Conservation (phyloP, 2,797 vertebrate species). For the Hyperoplus lanceolatus region DNA sequence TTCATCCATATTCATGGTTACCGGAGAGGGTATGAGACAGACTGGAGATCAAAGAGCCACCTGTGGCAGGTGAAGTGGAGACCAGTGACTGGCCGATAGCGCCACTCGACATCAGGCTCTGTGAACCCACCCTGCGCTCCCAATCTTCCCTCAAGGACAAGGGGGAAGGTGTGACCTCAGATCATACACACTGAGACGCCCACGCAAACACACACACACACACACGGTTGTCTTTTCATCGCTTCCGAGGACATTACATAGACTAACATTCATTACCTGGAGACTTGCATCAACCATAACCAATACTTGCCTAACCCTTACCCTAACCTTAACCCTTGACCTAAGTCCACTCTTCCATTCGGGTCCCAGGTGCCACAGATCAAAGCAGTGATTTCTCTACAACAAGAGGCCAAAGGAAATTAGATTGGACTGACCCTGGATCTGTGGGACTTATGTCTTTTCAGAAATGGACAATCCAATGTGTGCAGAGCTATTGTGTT, state of each 20-base stretch:
- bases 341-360: constrained; percentile 50
- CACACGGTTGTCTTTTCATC: constrained; percentile 23
- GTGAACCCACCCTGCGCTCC: constrained; percentile 37
- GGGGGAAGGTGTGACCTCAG: constrained; percentile 28
- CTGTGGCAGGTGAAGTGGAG: constrained; percentile 82
- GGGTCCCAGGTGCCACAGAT: constrained; percentile 75
- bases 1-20: constrained; percentile 78
- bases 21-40: constrained; percentile 55
- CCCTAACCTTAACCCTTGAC: too few species aligned
- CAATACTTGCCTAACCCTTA: too few species aligned
- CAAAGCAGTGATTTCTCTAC: constrained; percentile 68
- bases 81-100: constrained; percentile 50
- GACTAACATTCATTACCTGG: too few species aligned
- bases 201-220: constrained; percentile 19
- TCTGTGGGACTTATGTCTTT: constrained; percentile 34
- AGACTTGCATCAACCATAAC: too few species aligned
- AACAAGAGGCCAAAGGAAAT: constrained; percentile 50
- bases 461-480: not conserved
- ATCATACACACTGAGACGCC: constrained; percentile 12
- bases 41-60: constrained; percentile 81
- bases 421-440: constrained; percentile 50
- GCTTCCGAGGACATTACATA: too few species aligned
- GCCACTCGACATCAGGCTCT: constrained; percentile 60
- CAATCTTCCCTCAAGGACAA: constrained; percentile 45
- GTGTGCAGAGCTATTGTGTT: not conserved